Conservation (phyloP, 2,797 vertebrate species). For the Notolabrus celidotus region DNA sequence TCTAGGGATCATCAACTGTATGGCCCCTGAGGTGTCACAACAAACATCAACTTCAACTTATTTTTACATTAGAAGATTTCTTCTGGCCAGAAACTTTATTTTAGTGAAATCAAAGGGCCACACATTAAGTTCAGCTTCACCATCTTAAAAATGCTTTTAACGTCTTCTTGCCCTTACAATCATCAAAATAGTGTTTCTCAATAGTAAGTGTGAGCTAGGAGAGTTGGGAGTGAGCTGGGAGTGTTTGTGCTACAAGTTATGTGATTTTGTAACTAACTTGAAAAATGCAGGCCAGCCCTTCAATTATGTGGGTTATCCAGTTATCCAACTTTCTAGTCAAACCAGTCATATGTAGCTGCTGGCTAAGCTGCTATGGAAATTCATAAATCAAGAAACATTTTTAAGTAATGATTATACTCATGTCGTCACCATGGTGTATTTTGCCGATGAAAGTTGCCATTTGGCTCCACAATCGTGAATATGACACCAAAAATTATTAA, state of each 20-base stretch:
- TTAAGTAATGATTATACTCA: not conserved
- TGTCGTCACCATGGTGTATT: too few relatives aligned
- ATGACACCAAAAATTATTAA: too few relatives aligned
- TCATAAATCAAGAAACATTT: not conserved
- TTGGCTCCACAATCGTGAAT: not conserved
- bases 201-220: not conserved
- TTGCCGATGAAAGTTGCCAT: too few relatives aligned
- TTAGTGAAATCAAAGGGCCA: too few relatives aligned
- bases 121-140: too few relatives aligned
- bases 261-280: conserved; percentile 14
- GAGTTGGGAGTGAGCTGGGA: conserved; percentile 20
- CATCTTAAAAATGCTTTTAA: too few relatives aligned
- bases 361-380: not conserved
- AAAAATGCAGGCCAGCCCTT: conserved; percentile 55
- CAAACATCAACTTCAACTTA: too few relatives aligned
- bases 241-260: conserved; percentile 33
- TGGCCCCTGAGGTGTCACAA: too few relatives aligned
- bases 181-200: too few relatives aligned
- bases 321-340: conserved; percentile 28
- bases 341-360: not conserved
- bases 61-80: too few relatives aligned
- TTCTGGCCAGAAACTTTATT: too few relatives aligned
- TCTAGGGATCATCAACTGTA: too few relatives aligned
- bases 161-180: not conserved
- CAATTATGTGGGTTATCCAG: conserved; percentile 59